phyloP scores from a whole-genome alignment of 2,888 invertebrate species.

The Amblyjoppa fuscipennis region DNA sequence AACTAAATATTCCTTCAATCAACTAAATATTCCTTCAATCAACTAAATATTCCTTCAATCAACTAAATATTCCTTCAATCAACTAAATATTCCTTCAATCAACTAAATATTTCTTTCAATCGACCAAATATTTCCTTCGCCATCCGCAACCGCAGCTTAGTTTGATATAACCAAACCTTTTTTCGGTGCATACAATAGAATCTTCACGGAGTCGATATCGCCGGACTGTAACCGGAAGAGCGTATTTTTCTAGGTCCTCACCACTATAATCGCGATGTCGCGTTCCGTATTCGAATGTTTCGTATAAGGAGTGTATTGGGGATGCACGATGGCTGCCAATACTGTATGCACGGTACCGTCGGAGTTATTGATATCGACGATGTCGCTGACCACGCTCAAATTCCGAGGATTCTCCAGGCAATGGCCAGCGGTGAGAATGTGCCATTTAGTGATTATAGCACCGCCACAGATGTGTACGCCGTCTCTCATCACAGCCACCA shows the following conservation, averaged over 20 bases:
- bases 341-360: background rate
- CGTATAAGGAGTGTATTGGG: background rate
- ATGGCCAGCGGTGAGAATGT: slow-evolving; percentile 77
- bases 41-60: too few species aligned
- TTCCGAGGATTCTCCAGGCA: slow-evolving; percentile 64
- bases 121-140: too few species aligned
- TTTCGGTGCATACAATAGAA: too few species aligned
- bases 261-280: slow-evolving; percentile 4
- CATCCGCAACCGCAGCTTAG: too few species aligned
- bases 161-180: too few species aligned
- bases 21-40: too few species aligned
- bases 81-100: too few species aligned
- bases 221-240: too few species aligned
- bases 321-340: slow-evolving; percentile 2
- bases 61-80: too few species aligned
- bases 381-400: slow-evolving; percentile 7
- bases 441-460: slow-evolving; percentile 69
- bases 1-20: too few species aligned
- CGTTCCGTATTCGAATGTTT: background rate
- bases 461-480: slow-evolving; percentile 71
- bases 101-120: too few species aligned
- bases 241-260: background rate
- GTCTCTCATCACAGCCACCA: slow-evolving; percentile 66
- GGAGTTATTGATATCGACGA: slow-evolving; percentile 5
- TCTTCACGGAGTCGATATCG: background rate